Evolutionary conservation across 2,888 invertebrate species (phyloP), one percentile per base, ranked within the genome.

Genomic region (Callyntrura guangdongensis): DNA sequence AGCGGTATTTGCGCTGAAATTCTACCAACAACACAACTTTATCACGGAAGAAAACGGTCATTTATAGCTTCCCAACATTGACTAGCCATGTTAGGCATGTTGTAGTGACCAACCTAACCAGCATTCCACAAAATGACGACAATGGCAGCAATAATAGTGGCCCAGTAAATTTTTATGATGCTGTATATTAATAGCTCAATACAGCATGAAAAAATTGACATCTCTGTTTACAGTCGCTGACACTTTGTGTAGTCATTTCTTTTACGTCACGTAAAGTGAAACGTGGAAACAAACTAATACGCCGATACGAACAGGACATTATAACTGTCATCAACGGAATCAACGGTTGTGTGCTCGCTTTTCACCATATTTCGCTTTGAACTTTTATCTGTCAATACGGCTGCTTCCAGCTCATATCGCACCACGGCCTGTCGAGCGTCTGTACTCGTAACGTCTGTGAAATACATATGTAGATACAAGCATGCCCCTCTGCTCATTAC

Each of bases 281-380:
- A 0, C 69, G 8, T 69, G 47, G 72, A 72, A 72, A n/a, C 1
- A 72, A 47, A 6, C 47, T 22, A 72, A 72, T 8, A 49, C 47
- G 49, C 47, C 20, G 22, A 77, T 25, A 49, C 6, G 25, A 79
- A 27, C 17, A 74, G 12, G 22, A 22, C 36, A 56, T 1, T 72
- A 17, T 79, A 56, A 53, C 27, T 56, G 53, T 79, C 79, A 79
- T 79, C 79, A 27, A 12, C 6, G 56, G 25, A 79, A 79, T 56
- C 79, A 77, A 53, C 56, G 56, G 17, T 27, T 20, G 8, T 25
- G 56, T 59, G 72, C 4, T 11, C 36, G 69, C n/a, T 69, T 53
- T n/a, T 72, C n/a, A 25, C 72, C 20, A 11, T 72, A 47, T 72
- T 6, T 47, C 6, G n/a, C 5, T 3, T 36, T 12, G 6, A 17